These are phyloP conservation scores for Ostrea edulis DNA, from an alignment of 1,140 invertebrate species.

Conservation along the genomic window DNA sequence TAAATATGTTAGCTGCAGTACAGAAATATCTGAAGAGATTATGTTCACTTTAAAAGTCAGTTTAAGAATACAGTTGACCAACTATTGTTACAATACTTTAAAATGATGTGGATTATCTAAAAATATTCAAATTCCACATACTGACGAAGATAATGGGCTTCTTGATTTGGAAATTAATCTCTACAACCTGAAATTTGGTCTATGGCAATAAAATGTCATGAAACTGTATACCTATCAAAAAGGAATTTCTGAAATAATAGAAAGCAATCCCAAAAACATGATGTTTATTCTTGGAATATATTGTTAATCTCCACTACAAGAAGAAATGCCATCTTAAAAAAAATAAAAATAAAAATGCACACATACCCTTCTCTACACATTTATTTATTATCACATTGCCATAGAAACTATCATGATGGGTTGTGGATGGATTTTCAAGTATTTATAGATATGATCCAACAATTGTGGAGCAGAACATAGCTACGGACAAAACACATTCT, in stretches of 20 bases:
- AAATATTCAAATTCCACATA: not conserved
- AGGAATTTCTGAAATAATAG: not conserved
- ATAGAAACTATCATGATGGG: slow-evolving; percentile 25
- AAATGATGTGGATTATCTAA: not conserved
- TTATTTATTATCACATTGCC: slow-evolving; percentile 36
- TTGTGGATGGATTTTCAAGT: slow-evolving; percentile 32
- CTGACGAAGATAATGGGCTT: not conserved
- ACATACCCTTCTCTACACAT: slow-evolving; percentile 36
- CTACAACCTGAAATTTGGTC: slow-evolving; percentile 19
- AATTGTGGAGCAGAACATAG: slow-evolving; percentile 31
- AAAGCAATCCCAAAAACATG: not conserved
- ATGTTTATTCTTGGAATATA: not conserved
- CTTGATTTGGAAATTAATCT: not conserved
- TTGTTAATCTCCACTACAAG: not conserved
- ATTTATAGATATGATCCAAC: slow-evolving; percentile 32
- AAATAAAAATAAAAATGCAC: slow-evolving; percentile 12
- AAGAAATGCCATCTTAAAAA: not conserved
- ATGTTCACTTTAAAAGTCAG: not conserved
- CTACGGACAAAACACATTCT: slow-evolving; percentile 24
- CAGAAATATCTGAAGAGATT: not conserved
- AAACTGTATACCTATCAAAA: not conserved
- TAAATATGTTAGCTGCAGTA: slow-evolving; percentile 14
- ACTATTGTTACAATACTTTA: not conserved
- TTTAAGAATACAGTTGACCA: not conserved
- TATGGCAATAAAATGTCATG: slow-evolving; percentile 11